Base-by-base conservation (phyloP, 2,797 vertebrate species). In the Dendrocincla tyrannina region DNA sequence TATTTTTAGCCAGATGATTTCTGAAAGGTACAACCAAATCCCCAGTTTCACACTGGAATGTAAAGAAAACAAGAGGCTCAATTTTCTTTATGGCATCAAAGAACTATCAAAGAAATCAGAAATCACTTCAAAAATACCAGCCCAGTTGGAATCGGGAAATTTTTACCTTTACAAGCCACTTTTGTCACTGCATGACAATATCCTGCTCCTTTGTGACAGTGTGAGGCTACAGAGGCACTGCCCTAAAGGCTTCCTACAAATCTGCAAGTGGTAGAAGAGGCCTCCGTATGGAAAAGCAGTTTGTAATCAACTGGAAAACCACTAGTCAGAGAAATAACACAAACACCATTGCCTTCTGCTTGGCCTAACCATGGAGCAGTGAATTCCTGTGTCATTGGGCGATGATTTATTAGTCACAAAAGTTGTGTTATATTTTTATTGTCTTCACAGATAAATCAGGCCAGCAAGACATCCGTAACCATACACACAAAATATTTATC, bases 401-500 rank as follows among this genome's bases (percentile, higher is more conserved):
- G 70, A 93, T 67, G 47, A 96, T 76, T 79, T 91, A 95, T 85
- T 88, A 96, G 85, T 85, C 96, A 92, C 56, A 73, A 32, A 62
- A 84, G 44, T 47, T 59, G 77, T 79, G 66, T 94, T 95, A 95
- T 32, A 33, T 91, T 96, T 89, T 97, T 92, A 97, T 94, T 95
- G 85, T 94, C 95, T 94, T 75, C 91, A 91, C 95, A 97, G 93
- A 94, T 96, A 92, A 97, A 95, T 89, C 93, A 96, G 94, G 95
- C 67, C 82, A 94, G 85, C 78, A 93, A 98, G 96, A 96, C 85
- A 93, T 64, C 69, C 3, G n/a, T 14, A 95, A 91, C 53, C 92
- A 91, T 77, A 94, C 75, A 93, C 82, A 77, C 58, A 95, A 88
- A 95, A 88, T 91, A 91, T 53, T 97, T 96, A 96, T 93, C 90